Evolutionary conservation across 2,888 invertebrate species (phyloP).

Genomic region (Caenorhabditis macrosperma): DNA sequence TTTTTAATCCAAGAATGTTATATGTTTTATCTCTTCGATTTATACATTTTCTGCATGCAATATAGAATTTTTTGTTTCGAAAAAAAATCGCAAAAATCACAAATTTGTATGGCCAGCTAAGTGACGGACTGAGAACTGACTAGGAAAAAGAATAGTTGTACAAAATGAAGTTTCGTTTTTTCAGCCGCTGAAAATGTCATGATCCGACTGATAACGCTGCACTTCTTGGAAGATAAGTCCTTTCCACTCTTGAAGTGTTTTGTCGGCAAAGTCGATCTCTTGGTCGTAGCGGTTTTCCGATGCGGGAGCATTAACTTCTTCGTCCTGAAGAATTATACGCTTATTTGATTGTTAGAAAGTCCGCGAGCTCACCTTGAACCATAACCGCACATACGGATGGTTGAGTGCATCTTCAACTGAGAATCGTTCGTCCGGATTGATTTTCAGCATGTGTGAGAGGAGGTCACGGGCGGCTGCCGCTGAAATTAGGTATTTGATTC

Average conservation of each 20-base stretch:
- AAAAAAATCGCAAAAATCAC: neutral
- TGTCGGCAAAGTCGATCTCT: slow-evolving; percentile 97
- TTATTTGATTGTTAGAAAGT: neutral
- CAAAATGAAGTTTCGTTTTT: neutral
- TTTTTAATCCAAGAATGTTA: too few species aligned
- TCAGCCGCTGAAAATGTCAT: slow-evolving; percentile 80
- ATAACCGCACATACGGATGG: slow-evolving; percentile 99
- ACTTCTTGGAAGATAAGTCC: slow-evolving; percentile 96
- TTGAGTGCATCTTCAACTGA: slow-evolving; percentile 96
- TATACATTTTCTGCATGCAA: neutral
- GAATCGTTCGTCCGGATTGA: slow-evolving; percentile 97
- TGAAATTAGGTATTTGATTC: slow-evolving; percentile 78
- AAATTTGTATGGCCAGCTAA: slow-evolving; percentile 28
- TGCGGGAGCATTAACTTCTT: slow-evolving; percentile 97
- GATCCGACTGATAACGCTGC: slow-evolving; percentile 91
- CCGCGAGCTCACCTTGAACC: slow-evolving; percentile 91
- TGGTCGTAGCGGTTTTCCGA: slow-evolving; percentile 95
- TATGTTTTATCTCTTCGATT: too few species aligned
- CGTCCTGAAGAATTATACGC: slow-evolving; percentile 48
- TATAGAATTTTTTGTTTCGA: neutral
- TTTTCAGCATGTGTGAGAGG: slow-evolving; percentile 96
- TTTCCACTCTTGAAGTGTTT: slow-evolving; percentile 99
- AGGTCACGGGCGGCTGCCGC: slow-evolving; percentile 95
- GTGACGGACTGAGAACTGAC: slow-evolving; percentile 13
- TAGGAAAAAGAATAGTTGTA: neutral